Evolutionary conservation across 1,140 invertebrate genomes (phyloP).

Genomic region (Orchesella cincta): DNA sequence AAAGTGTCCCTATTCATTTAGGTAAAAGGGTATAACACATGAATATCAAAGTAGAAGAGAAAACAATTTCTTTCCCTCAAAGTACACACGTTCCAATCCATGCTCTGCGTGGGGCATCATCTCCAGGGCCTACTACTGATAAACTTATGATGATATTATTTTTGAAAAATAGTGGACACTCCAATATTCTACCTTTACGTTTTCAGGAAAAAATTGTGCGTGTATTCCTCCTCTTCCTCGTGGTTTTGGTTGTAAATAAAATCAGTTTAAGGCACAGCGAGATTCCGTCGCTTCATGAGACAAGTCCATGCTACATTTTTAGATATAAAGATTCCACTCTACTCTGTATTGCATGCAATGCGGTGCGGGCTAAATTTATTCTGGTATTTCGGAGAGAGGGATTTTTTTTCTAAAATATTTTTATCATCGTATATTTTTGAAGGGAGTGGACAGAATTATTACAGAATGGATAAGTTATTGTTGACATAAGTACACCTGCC

Average conservation of each 20-base stretch:
- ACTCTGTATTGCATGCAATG: not conserved
- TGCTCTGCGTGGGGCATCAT: conserved; percentile 19
- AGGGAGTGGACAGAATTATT: conserved; percentile 26
- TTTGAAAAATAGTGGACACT: not conserved
- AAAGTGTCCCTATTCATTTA: not conserved
- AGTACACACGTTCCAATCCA: conserved; percentile 2
- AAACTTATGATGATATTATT: conserved; percentile 18
- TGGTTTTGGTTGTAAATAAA: not conserved
- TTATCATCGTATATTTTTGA: conserved; percentile 2
- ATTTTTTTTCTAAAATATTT: conserved; percentile 19
- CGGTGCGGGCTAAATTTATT: not conserved
- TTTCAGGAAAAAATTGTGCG: not conserved
- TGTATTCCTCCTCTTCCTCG: not conserved
- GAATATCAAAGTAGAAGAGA: not conserved
- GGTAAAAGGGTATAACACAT: conserved; percentile 8
- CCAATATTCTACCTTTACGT: not conserved
- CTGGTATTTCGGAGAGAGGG: not conserved
- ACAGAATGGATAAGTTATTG: conserved; percentile 13
- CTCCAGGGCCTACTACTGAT: not conserved
- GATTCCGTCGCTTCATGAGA: not conserved
- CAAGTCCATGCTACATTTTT: not conserved
- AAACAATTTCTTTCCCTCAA: not conserved
- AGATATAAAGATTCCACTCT: not conserved
- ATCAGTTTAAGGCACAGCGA: conserved; percentile 25
- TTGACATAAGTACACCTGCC: conserved; percentile 18